Base-by-base conservation (phyloP, 1,140 invertebrate genomes). In the Platyscapa corneri region DNA sequence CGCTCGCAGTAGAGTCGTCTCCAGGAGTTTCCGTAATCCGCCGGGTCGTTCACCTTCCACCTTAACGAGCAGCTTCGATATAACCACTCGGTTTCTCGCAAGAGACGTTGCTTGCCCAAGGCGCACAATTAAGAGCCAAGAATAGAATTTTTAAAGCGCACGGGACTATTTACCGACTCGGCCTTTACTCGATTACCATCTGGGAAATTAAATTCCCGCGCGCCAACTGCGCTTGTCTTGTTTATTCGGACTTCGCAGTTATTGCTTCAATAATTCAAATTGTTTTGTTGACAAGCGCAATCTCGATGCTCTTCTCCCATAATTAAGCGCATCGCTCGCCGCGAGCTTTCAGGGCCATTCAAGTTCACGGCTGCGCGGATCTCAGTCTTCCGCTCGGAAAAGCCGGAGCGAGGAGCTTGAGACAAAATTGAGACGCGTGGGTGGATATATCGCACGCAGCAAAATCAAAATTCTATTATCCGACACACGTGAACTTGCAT, bases 1-100 rank as follows among this genome's bases (percentile, higher is more conserved):
- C 92, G 89, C 79, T 94, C 92, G 84, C 92, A 92, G 80, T 93
- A 94, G 34, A 92, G 86, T 46, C 86, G 90, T 64, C 89, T 88
- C 92, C 92, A 94, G 23, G 91, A 93, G 82, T 89, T 83, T 0
- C 90, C 92, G 77, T 93, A 90, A 3, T 89, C 88, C 5, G 49
- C 20, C 23, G 88, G 89, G 86, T 92, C 88, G 83, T 91, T 91
- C 72, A 89, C 86, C 39, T 87, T 79, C 92, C 92, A 93, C 76
- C 92, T 93, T 27, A 74, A 74, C 70, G 37, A n/a, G 30, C 18
- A 2, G 1, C 8, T 27, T n/a, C 5, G 20, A 74, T 30, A 34
- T 32, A 39, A 34, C 3, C 18, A 6, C 18, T 72, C 34, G 14
- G 32, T 34, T 18, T 67, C 65, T 34, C 10, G 32, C 30, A 18